Percentiles rank a stretch among this genome's conserved stretches.
phyloP scores from a whole-genome alignment of 2,888 invertebrate genomes.

The Psylliodes chrysocephalus region DNA sequence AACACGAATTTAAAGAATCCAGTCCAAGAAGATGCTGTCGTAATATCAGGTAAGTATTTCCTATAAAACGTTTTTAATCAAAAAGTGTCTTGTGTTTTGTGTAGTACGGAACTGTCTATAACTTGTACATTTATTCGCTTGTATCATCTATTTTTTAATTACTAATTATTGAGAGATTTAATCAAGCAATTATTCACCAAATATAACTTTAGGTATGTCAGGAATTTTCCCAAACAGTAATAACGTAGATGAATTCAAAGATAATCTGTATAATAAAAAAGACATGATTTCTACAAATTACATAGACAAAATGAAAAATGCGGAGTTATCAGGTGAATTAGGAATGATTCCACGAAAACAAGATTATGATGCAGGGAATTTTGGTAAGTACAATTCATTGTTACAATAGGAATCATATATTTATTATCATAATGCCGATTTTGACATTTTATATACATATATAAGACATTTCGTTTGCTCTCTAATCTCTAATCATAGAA shows the following conservation, averaged over 20 bases:
- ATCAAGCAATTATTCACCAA: too few species aligned
- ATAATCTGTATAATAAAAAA: conserved; percentile 78
- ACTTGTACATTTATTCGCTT: too few species aligned
- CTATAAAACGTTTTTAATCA: too few species aligned
- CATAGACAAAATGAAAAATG: conserved; percentile 75
- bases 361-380: conserved; percentile 68
- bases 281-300: conserved; percentile 86
- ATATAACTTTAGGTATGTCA: conserved; percentile 61
- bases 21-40: neutral
- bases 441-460: too few species aligned
- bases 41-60: neutral
- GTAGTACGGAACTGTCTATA: too few species aligned
- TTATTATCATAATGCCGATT: too few species aligned
- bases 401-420: too few species aligned
- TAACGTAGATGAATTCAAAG: conserved; percentile 74
- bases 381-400: conserved; percentile 53
- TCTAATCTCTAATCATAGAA: too few species aligned
- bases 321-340: conserved; percentile 69
- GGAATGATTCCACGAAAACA: conserved; percentile 71
- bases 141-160: neutral
- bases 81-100: too few species aligned
- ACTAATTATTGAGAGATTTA: too few species aligned
- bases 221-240: conserved; percentile 82
- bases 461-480: too few species aligned
- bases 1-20: neutral